Conservation (phyloP, 2,797 vertebrate species). For the Hydrolagus colliei region DNA sequence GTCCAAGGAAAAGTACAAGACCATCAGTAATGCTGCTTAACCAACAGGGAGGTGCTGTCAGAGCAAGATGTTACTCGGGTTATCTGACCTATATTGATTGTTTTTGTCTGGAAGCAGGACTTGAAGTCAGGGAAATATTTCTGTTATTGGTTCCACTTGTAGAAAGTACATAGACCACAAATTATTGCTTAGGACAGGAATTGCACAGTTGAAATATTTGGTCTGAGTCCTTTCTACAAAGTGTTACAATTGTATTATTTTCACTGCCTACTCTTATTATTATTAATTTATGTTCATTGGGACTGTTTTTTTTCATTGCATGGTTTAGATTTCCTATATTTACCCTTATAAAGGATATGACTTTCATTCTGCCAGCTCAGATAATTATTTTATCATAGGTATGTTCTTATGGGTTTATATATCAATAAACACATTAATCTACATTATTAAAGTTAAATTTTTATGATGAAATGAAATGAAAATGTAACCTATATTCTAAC, state of each 20-base stretch:
- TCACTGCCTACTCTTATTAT: background rate
- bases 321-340: too few species aligned
- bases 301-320: too few species aligned
- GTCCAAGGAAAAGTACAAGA: conserved; percentile 53
- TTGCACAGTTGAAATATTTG: background rate
- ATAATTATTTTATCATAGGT: too few species aligned
- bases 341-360: too few species aligned
- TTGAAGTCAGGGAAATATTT: conserved; percentile 39
- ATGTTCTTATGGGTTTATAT: too few species aligned
- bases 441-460: too few species aligned
- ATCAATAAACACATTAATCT: too few species aligned
- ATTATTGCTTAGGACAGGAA: background rate
- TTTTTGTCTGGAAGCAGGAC: conserved; percentile 41
- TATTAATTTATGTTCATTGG: too few species aligned
- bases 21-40: conserved; percentile 49
- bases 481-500: too few species aligned
- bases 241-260: background rate
- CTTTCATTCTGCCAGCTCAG: too few species aligned
- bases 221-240: too few species aligned
- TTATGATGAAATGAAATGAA: too few species aligned
- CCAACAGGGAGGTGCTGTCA: conserved; percentile 51
- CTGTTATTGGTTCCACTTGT: conserved; percentile 33
- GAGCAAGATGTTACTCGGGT: conserved; percentile 55
- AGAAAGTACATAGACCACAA: background rate
- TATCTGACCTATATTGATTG: conserved; percentile 60